Conservation (phyloP, 2,888 invertebrate species). For the Spodoptera exigua region DNA sequence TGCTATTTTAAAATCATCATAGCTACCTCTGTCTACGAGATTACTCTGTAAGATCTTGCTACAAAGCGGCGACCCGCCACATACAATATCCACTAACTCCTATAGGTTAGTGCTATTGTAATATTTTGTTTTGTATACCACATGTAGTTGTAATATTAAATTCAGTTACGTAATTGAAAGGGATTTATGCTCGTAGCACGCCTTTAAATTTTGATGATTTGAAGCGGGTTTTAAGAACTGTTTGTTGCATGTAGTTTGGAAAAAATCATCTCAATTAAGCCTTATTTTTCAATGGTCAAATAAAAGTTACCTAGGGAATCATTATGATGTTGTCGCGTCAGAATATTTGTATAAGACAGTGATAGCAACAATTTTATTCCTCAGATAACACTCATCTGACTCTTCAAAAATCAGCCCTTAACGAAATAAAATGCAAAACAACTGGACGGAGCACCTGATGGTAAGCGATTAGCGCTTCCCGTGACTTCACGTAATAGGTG, state of each 20-base stretch:
- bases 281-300: too few species aligned
- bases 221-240: background rate
- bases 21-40: conserved; percentile 12
- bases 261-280: too few species aligned
- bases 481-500: too few species aligned
- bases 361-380: too few species aligned
- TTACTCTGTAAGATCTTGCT: conserved; percentile 48
- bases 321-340: too few species aligned
- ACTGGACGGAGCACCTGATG: too few species aligned
- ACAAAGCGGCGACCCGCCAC: conserved; percentile 29
- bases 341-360: too few species aligned
- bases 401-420: too few species aligned
- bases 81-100: conserved; percentile 49
- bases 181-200: conserved; percentile 9
- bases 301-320: too few species aligned
- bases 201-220: conserved; percentile 25
- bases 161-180: conserved; percentile 33
- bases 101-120: conserved; percentile 40
- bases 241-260: background rate
- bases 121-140: conserved; percentile 50
- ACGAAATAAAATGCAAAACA: too few species aligned
- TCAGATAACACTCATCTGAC: too few species aligned
- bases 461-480: too few species aligned
- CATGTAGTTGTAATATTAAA: conserved; percentile 40
- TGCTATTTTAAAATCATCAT: background rate